phyloP scores from a whole-genome alignment of 1,140 invertebrate genomes.

The Drosophila nigrodunni region DNA sequence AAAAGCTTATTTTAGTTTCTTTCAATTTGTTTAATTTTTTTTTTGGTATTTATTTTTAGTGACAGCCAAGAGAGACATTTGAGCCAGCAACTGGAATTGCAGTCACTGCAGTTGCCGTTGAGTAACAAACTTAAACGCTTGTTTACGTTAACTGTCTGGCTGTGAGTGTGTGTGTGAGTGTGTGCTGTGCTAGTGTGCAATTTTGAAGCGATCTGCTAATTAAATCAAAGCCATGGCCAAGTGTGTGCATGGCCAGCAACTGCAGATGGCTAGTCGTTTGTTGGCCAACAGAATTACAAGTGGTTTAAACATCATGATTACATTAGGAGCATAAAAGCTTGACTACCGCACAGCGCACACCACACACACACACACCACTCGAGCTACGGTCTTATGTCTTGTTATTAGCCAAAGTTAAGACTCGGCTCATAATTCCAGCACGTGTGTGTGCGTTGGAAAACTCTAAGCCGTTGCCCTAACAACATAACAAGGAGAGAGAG shows the following conservation, averaged over 20 bases:
- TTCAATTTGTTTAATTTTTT: constrained; percentile 10
- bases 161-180: neutral
- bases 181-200: constrained; percentile 13
- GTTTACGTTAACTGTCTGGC: neutral
- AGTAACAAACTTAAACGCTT: neutral
- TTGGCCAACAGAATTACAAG: constrained; percentile 21
- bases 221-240: constrained; percentile 59
- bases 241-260: constrained; percentile 18
- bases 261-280: constrained; percentile 22
- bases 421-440: constrained; percentile 13
- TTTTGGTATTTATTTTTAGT: constrained; percentile 19
- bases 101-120: constrained; percentile 14
- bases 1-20: constrained; percentile 18
- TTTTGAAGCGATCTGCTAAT: constrained; percentile 48
- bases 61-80: constrained; percentile 35
- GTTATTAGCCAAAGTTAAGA: constrained; percentile 21
- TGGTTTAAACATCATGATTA: constrained; percentile 23
- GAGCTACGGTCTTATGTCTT: constrained; percentile 3
- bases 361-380: neutral
- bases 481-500: constrained; percentile 2
- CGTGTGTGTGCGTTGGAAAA: constrained; percentile 7
- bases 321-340: constrained; percentile 4
- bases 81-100: constrained; percentile 18
- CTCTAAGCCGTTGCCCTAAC: constrained; percentile 23
- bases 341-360: neutral